A percentile compares a stretch with the other conserved stretches of the same genome.
Evolutionary conservation across 2,113 vertebrate species (phyloP).

Genomic region (Psittacara wagleri): DNA sequence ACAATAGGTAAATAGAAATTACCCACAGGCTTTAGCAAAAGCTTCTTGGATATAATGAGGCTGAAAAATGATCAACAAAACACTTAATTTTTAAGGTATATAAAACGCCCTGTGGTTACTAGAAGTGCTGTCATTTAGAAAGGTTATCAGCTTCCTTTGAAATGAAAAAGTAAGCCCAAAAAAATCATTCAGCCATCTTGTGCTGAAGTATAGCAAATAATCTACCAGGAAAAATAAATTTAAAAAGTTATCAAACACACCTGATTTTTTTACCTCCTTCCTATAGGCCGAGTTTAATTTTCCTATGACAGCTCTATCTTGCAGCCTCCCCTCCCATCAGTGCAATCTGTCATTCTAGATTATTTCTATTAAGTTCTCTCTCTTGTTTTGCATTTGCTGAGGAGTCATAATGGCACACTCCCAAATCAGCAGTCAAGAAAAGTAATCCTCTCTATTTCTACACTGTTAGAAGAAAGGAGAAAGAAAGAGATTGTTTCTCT

Average conservation of each 20-base stretch:
- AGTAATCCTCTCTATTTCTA: background rate
- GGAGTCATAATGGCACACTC: background rate
- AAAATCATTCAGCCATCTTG: background rate
- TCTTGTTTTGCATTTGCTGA: constrained; percentile 5
- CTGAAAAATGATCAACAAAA: background rate
- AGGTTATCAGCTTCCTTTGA: background rate
- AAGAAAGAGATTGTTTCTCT: background rate
- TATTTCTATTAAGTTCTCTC: constrained; percentile 46
- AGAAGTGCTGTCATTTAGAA: background rate
- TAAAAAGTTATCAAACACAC: background rate
- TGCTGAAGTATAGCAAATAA: background rate
- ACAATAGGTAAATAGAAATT: background rate
- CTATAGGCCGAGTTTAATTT: background rate
- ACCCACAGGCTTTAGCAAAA: background rate
- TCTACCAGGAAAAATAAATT: background rate
- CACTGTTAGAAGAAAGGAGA: background rate
- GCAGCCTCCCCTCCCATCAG: background rate
- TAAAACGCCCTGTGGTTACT: background rate
- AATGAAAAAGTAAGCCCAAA: background rate
- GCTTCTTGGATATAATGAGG: background rate
- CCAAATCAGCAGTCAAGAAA: constrained; percentile 17
- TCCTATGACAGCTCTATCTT: background rate
- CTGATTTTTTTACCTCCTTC: background rate
- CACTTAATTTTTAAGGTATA: background rate
- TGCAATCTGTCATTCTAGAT: constrained; percentile 15